Evolutionary conservation across 1,140 invertebrate species (phyloP).

Genomic region (Gonioctena quinquepunctata): DNA sequence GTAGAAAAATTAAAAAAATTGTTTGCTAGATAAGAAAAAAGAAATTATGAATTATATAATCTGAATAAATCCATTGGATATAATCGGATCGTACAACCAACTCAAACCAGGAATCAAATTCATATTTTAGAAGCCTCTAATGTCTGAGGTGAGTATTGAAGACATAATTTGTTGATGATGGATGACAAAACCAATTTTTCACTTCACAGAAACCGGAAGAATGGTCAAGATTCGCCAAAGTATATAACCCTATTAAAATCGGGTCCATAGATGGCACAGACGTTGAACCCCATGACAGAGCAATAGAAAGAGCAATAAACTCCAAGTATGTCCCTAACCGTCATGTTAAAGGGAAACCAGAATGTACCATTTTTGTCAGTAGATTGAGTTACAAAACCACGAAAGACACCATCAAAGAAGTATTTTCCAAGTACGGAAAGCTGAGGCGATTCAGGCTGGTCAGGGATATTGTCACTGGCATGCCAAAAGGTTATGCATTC

Average conservation of each 20-base stretch:
- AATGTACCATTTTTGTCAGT: slow-evolving; percentile 79
- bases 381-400: slow-evolving; percentile 74
- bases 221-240: slow-evolving; percentile 61
- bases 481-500: slow-evolving; percentile 84
- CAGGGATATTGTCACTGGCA: slow-evolving; percentile 73
- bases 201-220: slow-evolving; percentile 1
- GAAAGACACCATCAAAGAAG: slow-evolving; percentile 62
- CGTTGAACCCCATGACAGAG: slow-evolving; percentile 79
- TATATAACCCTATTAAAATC: slow-evolving; percentile 71
- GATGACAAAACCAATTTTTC: too few species aligned
- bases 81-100: too few species aligned
- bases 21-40: too few species aligned
- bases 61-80: too few species aligned
- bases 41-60: too few species aligned
- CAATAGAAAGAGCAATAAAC: slow-evolving; percentile 72
- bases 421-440: slow-evolving; percentile 71
- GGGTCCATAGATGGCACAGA: slow-evolving; percentile 88
- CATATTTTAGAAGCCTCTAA: too few species aligned
- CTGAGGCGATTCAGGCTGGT: slow-evolving; percentile 72
- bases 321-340: slow-evolving; percentile 72
- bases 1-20: too few species aligned
- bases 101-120: too few species aligned
- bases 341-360: slow-evolving; percentile 66
- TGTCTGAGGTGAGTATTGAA: too few species aligned
- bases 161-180: too few species aligned